Evolutionary conservation across 2,113 vertebrate genomes (phyloP), one percentile per base, ranked within the genome.

Genomic region (Ondatra zibethicus): DNA sequence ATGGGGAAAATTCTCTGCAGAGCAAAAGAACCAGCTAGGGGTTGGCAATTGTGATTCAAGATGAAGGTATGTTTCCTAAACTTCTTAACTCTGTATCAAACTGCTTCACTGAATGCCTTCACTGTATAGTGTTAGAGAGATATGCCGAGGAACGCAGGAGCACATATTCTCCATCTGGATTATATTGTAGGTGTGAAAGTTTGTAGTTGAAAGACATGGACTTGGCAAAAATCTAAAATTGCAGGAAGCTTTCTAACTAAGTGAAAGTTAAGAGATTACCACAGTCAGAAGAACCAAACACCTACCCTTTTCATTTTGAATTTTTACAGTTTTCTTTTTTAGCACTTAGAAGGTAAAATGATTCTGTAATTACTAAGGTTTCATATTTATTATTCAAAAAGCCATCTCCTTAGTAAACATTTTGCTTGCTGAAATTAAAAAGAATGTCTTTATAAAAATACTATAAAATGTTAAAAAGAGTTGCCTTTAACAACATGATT

Each of bases 201-300:
- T 95, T 92, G 75, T 88, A 94, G 91, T 94, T 97, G 97, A 98
- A 97, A 98, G 97, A 98, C 96, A 97, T 92, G 91, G 89, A 96
- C 92, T 97, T 98, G 97, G 97, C 95, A 98, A 96, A 97, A 97
- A 90, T 89, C 96, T 96, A 95, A 97, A 97, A 97, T 98, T 95
- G 95, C 97, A 98, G 97, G 96, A 97, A 97, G 92, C 91, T 93
- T 97, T 97, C 33, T 95, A 82, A 98, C 89, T 93, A 97, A 96
- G 91, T 96, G 96, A 98, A 97, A 98, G 97, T 94, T 97, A 97
- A 98, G 97, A 97, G 95, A 98, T 98, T 96, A 97, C 97, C 98
- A 96, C 77, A 97, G 94, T 97, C 94, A 97, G 91, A 97, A 97
- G 80, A 98, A 96, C 87, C 95, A 88, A 98, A 95, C 97, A 97